Evolutionary conservation across 2,888 invertebrate species (phyloP), one percentile per base, ranked within the genome.

Genomic region (Cheilosia variabilis): DNA sequence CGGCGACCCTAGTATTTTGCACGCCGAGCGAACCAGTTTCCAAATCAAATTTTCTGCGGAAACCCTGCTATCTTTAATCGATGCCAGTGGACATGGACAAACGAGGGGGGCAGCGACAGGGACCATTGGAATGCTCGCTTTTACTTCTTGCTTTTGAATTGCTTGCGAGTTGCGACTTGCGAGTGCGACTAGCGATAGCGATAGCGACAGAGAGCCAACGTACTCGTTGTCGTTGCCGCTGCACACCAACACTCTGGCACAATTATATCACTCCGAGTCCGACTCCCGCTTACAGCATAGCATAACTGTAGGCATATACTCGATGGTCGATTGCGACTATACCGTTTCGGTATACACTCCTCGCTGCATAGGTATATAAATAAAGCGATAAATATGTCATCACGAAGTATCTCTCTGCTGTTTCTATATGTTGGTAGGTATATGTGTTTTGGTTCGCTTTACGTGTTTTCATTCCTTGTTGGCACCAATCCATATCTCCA

Each of bases 361-460:
- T 13, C 10, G 10, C 37, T 52, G 19, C 37, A 47, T 47, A 45
- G n/a, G 6, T 43, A 13, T 9, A 37, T 57, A 24, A 27, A 34
- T 47, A 52, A 37, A 60, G 41, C 62, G 58, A 83, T 83, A 83
- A 83, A 79, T 83, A 83, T 83, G 83, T 79, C 83, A 83, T 83
- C 72, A 60, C 24, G 43, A 68, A 43, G 24, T 37, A 50, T 65
- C 41, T 52, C 45, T 34, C 27, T 31, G 19, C 37, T 52, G 31
- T 50, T 37, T 7, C 17, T 57, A 37, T 50, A 22, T 13, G 31
- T 6, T 22, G 31, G 31, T 31, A 69, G 37, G n/a, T 45, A 45
- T 43, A 22, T 68, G 34, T 53, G 41, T 52, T 55, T 53, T 57
- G 57, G 63, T 41, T 57, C 41, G 65, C 50, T 45, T 75, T 75